Base-by-base conservation (phyloP, 2,797 vertebrate genomes). In the Limosa lapponica region DNA sequence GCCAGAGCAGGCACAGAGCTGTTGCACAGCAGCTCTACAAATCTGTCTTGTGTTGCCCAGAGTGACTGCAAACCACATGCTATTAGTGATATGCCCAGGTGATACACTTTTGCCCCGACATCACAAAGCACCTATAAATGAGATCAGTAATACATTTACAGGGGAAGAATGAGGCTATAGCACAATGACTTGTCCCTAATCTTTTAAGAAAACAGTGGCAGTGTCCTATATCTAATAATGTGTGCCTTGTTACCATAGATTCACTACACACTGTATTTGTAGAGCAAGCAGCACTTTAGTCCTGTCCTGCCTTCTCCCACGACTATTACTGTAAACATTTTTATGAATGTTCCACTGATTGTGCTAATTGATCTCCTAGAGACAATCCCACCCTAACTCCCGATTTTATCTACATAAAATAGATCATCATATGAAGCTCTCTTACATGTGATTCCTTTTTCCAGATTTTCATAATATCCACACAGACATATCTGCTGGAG, bases 361-460 rank as follows among this genome's bases (percentile, higher is more conserved):
- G 23, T 51, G 15, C 48, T 81, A 73, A 57, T 44, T 4, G 0
- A 41, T 59, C 41, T 66, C 74, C 52, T 69, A 16, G 75, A 55
- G 34, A 59, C 66, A 82, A 67, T 36, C 39, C 22, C 59, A 66
- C 44, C 19, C 46, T 82, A 90, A 87, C 4, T 3, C 19, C 5
- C 55, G 73, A 32, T 73, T 92, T 92, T 52, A 73, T 51, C 66
- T 71, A 59, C 15, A 30, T 52, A 89, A 82, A 89, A 66, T 2
- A 93, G 13, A 61, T 34, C 19, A 65, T 22, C n/a, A 77, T 43
- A 80, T 16, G 54, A 95, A 67, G 54, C 41, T 84, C n/a, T 98
- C 99, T 97, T 98, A 99, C 99, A 95, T 91, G 99, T 99, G 96
- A 99, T 99, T 93, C 99, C 99, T 98, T 99, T 99, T 91, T 99